Conservation (phyloP, 2,113 vertebrate genomes). For the Phoxinus phoxinus region DNA sequence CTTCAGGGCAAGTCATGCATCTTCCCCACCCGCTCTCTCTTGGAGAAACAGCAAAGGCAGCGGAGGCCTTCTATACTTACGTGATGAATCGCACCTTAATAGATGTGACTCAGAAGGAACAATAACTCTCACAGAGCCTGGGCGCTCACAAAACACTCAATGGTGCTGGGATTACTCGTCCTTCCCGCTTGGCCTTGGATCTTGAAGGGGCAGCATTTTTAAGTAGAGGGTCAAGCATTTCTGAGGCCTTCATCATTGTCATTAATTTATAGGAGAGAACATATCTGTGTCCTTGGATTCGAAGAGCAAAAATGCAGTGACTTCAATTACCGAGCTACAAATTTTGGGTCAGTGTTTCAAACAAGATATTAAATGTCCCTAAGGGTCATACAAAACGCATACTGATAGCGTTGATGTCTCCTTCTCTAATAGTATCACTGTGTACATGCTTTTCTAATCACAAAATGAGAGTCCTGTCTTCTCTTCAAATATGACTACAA, state of each 20-base stretch:
- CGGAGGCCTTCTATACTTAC: neutral
- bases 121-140: neutral
- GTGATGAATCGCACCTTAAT: constrained; percentile 30
- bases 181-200: constrained; percentile 19
- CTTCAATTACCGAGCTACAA: neutral
- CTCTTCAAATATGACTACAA: neutral
- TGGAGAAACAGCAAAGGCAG: constrained; percentile 48
- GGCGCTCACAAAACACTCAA: neutral
- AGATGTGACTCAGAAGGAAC: constrained; percentile 15
- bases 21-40: constrained; percentile 42
- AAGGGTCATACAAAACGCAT: neutral
- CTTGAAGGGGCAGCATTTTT: constrained; percentile 22
- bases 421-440: neutral
- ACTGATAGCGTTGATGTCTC: neutral
- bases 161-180: neutral
- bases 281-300: neutral
- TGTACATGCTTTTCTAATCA: constrained; percentile 24
- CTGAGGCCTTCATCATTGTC: constrained; percentile 18
- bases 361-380: neutral
- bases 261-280: constrained; percentile 27
- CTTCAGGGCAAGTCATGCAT: constrained; percentile 67
- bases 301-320: neutral
- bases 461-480: neutral
- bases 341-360: neutral
- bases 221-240: constrained; percentile 17